Evolutionary conservation across 37 sponge, comb jelly and placozoan genomes (phyloP), one percentile per base, ranked within the genome.

Genomic region (Diacarnus erythraeanus): DNA sequence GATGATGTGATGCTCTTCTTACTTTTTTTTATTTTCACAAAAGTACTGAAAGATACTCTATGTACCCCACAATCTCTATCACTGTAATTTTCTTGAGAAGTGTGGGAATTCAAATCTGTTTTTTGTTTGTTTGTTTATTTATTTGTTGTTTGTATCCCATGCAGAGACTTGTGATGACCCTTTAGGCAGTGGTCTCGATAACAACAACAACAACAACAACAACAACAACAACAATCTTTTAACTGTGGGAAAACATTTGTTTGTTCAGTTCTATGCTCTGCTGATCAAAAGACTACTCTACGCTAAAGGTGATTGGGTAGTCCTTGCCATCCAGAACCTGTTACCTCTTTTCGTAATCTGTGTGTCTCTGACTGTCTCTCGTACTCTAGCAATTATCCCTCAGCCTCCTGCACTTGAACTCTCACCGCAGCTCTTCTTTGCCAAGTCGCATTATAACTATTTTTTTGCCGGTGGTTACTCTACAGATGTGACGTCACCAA

Each of bases 371-470:
- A 4, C 57, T 3, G 69, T 87, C 33, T 61, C 88, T 1, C 38
- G 37, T 35, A 22, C 12, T 34, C 75, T 91, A 25, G 59, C 54
- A 0, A 63, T 38, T 8, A 72, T 91, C 8, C 57, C 77, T 3
- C 72, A 87, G 67, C 92, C 80, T 42, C 78, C 87, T 64, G 38
- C 88, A 20, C 70, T 91, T 1, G 76, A 76, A 29, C 72, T 91
- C 38, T 42, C 83, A 0, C 84, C 84, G 8, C 23, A 60, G 5
- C 69, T 78, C 57, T 87, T 86, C 77, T 82, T 87, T 42, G 34
- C 36, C 0, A 64, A 59, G 33, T 34, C 70, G 15, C 8, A 39
- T 12, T 74, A 84, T 60, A 91, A 91, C 71, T 91, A 91, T 38
- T 68, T 84, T 42, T 69, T 91, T 64, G 72, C 71, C 2, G 88